Conservation (phyloP, 1,140 invertebrate species). For the Drosophila saltans region DNA sequence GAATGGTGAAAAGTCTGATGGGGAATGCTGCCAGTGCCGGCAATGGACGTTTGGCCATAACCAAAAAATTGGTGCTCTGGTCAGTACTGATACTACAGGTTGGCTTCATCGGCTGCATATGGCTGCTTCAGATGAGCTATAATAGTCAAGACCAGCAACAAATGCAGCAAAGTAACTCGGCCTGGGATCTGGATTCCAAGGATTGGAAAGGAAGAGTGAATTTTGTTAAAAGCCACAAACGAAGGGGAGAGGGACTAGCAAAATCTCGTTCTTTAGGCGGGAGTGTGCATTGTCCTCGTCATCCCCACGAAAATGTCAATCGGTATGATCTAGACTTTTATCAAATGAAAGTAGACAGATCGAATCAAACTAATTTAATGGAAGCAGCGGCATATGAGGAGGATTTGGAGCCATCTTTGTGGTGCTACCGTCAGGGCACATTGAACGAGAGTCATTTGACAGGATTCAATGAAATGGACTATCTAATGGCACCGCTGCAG, state of each 20-base stretch:
- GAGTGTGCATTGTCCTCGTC: slow-evolving; percentile 26
- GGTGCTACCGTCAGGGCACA: slow-evolving; percentile 85
- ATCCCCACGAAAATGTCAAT: slow-evolving; percentile 57
- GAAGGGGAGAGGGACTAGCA: neutral
- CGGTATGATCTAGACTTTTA: slow-evolving; percentile 63
- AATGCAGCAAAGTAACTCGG: slow-evolving; percentile 18
- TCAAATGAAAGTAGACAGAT: slow-evolving; percentile 58
- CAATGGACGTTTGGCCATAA: slow-evolving; percentile 50
- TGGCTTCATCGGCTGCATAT: slow-evolving; percentile 71
- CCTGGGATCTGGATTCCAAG: neutral
- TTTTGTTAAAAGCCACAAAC: slow-evolving; percentile 43
- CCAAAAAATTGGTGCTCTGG: slow-evolving; percentile 73
- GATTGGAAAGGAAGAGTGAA: slow-evolving; percentile 35
- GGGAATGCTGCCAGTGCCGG: slow-evolving; percentile 18
- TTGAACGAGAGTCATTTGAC: slow-evolving; percentile 79
- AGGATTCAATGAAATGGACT: slow-evolving; percentile 41
- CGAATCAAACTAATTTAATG: slow-evolving; percentile 48
- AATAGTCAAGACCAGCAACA: slow-evolving; percentile 42
- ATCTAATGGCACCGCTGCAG: slow-evolving; percentile 68
- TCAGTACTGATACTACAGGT: slow-evolving; percentile 69
- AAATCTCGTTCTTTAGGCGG: neutral
- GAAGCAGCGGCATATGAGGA: slow-evolving; percentile 54
- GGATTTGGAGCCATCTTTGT: slow-evolving; percentile 84
- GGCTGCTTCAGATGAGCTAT: slow-evolving; percentile 63
- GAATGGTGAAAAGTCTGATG: slow-evolving; percentile 52